Base-by-base conservation (phyloP, 2,797 vertebrate genomes). In the Erpetoichthys calabaricus region DNA sequence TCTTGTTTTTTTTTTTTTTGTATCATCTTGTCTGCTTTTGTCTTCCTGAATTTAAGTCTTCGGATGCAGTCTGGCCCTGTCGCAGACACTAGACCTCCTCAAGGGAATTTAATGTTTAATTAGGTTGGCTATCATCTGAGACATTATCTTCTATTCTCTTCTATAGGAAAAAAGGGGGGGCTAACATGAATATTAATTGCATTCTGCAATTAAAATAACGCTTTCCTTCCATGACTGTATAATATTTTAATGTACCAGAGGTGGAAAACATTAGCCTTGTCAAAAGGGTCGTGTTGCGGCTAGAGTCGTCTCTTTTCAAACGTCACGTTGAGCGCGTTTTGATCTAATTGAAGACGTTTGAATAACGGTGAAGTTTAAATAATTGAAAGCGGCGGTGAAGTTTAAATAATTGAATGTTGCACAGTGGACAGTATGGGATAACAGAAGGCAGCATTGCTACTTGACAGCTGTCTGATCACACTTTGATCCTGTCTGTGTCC, bases 141-240 rank as follows among this genome's bases (percentile, higher is more conserved):
- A 56, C 64, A 56, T 58, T 58, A 60, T 58, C 56, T 53, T 56
- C 53, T 53, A 54, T 49, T 57, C 45, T 62, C 47, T 59, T 60
- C 46, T 51, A 46, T 42, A 64, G 55, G 60, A 53, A 56, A 57
- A 57, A 46, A 56, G 56, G 25, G 25, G n/a, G n/a, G 25, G 25
- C 25, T 25, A 61, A 60, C 53, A 51, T 59, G 58, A 59, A 69
- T 56, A 67, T 65, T 63, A 58, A 67, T 67, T 57, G 57, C 55
- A 67, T 54, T 57, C 42, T 45, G 55, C 64, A 57, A 67, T 65
- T 70, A 67, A 58, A 56, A 45, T 58, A 61, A 62, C 56, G 50
- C 62, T 58, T 59, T 56, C 62, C 52, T 59, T 61, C 63, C 6
- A 8, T n/a, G 56, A 59, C 60, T 58, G 51, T 42, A 54, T 59